phyloP scores from a whole-genome alignment of 2,888 invertebrate genomes.

The Saturnia pavonia region DNA sequence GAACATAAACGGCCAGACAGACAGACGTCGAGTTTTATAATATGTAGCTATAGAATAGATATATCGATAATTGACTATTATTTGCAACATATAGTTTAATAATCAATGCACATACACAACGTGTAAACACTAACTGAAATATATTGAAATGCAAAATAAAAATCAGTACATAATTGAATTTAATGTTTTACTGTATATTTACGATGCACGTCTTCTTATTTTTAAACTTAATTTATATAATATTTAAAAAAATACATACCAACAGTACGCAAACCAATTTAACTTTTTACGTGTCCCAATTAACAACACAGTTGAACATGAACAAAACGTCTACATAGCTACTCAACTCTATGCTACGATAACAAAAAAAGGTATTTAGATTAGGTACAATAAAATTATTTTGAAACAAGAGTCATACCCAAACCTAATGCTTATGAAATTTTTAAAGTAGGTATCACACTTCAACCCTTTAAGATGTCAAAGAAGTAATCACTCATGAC shows the following conservation, averaged over 20 bases:
- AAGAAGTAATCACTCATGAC: constrained; percentile 27
- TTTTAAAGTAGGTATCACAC: constrained; percentile 5
- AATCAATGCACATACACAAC: too few relatives aligned
- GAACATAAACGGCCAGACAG: too few relatives aligned
- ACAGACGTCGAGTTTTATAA: too few relatives aligned
- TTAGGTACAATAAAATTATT: background rate
- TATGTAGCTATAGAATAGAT: too few relatives aligned
- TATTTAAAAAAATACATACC: background rate
- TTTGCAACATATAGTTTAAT: background rate
- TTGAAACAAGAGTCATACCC: background rate
- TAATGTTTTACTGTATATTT: too few relatives aligned
- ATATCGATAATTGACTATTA: background rate
- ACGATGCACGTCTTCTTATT: too few relatives aligned
- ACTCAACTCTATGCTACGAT: background rate
- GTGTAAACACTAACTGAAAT: too few relatives aligned
- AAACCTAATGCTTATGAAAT: background rate
- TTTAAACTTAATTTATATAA: too few relatives aligned
- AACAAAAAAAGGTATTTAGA: background rate
- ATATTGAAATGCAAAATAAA: too few relatives aligned
- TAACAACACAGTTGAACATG: background rate
- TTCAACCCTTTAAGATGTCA: constrained; percentile 14
- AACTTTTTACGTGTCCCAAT: background rate
- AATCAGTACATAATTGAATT: too few relatives aligned
- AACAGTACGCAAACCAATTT: background rate
- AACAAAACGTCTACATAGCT: background rate